These are phyloP conservation scores for Drosophila nannoptera DNA, from an alignment of 1,140 invertebrate genomes.

Conservation along the genomic window DNA sequence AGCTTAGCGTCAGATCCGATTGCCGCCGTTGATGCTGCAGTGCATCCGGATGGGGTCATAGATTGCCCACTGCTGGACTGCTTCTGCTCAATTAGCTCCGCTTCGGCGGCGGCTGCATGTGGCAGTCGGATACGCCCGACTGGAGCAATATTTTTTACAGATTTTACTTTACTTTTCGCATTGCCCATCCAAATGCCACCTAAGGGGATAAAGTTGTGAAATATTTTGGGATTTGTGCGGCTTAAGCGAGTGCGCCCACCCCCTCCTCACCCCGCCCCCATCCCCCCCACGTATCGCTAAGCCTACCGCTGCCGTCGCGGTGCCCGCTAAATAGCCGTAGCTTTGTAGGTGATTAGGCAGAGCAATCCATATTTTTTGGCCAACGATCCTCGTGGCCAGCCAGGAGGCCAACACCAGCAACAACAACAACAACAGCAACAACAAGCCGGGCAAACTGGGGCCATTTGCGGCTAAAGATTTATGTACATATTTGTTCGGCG, in stretches of 20 bases:
- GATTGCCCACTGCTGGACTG: no score
- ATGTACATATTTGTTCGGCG: constrained; percentile 68
- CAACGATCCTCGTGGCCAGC: constrained; percentile 30
- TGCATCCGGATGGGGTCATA: no score
- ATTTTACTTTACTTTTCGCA: constrained; percentile 27
- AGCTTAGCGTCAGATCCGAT: no score
- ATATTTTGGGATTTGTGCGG: constrained; percentile 77
- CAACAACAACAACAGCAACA: not conserved
- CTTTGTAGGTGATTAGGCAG: constrained; percentile 68
- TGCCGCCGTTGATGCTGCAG: no score
- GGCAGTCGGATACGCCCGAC: not conserved
- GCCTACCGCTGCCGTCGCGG: not conserved
- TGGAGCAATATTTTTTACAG: constrained; percentile 8
- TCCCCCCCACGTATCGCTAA: no score
- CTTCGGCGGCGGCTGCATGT: not conserved
- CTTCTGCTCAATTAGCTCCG: not conserved
- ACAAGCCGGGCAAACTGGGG: constrained; percentile 35
- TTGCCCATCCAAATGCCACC: constrained; percentile 66
- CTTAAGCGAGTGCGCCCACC: constrained; percentile 43
- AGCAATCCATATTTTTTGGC: constrained; percentile 67
- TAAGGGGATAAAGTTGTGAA: constrained; percentile 77
- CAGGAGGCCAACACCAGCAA: constrained; percentile 1
- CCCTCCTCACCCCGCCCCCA: not conserved
- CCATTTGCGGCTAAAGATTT: constrained; percentile 60
- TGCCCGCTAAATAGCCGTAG: constrained; percentile 1